A percentile compares a stretch with the other conserved stretches of the same genome.
These are phyloP conservation scores for Cepaea hortensis DNA, from an alignment of 2,888 invertebrate genomes.

Conservation along the genomic window DNA sequence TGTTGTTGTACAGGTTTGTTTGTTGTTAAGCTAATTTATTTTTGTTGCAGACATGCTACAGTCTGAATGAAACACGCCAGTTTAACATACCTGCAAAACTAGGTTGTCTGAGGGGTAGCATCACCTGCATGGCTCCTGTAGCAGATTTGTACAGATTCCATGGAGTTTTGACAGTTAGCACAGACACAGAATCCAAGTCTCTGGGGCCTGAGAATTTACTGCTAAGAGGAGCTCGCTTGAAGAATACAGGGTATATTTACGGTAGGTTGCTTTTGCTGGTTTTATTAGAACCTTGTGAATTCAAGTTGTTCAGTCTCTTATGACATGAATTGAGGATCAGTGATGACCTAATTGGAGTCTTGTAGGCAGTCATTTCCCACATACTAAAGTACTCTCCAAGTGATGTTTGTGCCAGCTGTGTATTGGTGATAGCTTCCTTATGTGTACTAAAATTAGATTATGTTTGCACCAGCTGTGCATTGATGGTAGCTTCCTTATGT, in stretches of 20 bases:
- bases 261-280: constrained; percentile 67
- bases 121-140: constrained; percentile 86
- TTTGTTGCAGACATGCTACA: constrained; percentile 54
- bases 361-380: too few relatives aligned
- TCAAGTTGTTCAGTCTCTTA: too few relatives aligned
- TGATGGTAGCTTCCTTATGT: too few relatives aligned
- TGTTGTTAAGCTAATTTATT: neutral
- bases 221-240: constrained; percentile 86
- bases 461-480: too few relatives aligned
- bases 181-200: constrained; percentile 51
- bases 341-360: too few relatives aligned
- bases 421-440: too few relatives aligned
- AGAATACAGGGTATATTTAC: constrained; percentile 86
- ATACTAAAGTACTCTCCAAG: too few relatives aligned
- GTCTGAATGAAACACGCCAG: constrained; percentile 73
- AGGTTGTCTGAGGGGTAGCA: constrained; percentile 77
- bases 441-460: too few relatives aligned
- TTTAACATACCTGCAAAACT: constrained; percentile 72
- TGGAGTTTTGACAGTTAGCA: constrained; percentile 77
- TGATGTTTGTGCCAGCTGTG: too few relatives aligned
- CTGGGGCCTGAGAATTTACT: constrained; percentile 85
- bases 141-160: constrained; percentile 87
- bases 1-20: too few relatives aligned
- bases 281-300: too few relatives aligned
- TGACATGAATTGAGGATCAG: too few relatives aligned